Conservation (phyloP, 2,888 invertebrate species). For the Orthosia gracilis region DNA sequence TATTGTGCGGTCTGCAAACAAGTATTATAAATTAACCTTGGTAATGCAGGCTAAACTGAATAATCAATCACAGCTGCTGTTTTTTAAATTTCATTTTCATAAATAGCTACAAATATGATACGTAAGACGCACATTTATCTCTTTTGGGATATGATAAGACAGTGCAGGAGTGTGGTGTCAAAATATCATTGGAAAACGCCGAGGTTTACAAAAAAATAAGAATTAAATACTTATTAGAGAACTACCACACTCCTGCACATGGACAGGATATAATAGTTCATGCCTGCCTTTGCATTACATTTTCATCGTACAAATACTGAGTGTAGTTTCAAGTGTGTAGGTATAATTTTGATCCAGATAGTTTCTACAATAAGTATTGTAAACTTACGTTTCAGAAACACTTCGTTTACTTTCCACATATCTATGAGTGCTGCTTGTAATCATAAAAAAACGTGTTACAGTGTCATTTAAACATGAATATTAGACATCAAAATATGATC, state of each 20-base stretch:
- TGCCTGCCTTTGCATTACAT: neutral
- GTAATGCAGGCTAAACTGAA: too few relatives aligned
- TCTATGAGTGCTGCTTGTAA: constrained; percentile 87
- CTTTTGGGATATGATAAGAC: neutral
- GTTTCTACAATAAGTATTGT: neutral
- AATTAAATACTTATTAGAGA: neutral
- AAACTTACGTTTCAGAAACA: constrained; percentile 88
- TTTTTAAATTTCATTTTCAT: too few relatives aligned
- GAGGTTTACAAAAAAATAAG: neutral
- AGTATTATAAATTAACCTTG: neutral
- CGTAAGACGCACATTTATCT: neutral
- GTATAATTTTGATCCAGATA: neutral
- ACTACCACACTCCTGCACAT: neutral
- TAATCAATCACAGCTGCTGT: neutral
- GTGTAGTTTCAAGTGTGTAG: neutral
- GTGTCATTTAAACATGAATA: constrained; percentile 1
- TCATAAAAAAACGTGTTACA: constrained; percentile 60
- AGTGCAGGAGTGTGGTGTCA: neutral
- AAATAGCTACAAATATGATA: neutral
- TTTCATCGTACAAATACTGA: neutral
- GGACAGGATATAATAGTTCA: neutral
- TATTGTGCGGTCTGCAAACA: neutral
- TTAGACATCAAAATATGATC: constrained; percentile 11
- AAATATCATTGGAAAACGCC: neutral
- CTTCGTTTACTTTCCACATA: constrained; percentile 89